Evolutionary conservation across 2,888 invertebrate genomes (phyloP).

Genomic region (Eupithecia exiguata): DNA sequence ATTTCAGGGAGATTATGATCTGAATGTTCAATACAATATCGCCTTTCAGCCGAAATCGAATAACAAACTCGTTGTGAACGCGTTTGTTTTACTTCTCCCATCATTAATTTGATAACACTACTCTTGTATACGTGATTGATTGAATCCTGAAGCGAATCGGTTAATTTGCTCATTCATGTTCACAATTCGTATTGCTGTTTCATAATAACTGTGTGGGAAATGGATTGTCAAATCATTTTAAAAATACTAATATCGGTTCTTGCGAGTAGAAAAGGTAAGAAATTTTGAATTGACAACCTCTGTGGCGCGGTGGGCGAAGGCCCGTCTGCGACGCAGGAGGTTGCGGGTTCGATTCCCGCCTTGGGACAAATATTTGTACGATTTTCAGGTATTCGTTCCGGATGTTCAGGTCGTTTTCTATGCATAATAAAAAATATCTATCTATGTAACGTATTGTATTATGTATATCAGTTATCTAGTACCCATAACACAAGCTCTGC

Average conservation of each 20-base stretch:
- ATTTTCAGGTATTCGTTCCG: too few species aligned
- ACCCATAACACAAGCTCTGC: too few species aligned
- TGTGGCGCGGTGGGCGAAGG: too few species aligned
- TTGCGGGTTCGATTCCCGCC: too few species aligned
- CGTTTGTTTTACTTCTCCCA: slow-evolving; percentile 33
- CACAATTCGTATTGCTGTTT: background rate
- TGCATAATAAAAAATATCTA: too few species aligned
- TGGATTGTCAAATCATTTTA: background rate
- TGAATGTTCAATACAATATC: background rate
- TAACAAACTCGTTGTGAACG: slow-evolving; percentile 20
- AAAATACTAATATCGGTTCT: too few species aligned
- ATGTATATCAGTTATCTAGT: too few species aligned
- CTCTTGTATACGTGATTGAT: slow-evolving; percentile 32
- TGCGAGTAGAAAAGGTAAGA: background rate
- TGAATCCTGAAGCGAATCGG: slow-evolving; percentile 18
- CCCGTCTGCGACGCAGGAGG: too few species aligned
- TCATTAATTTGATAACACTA: slow-evolving; percentile 38
- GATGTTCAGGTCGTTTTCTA: too few species aligned
- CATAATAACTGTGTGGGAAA: background rate
- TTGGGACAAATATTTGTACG: too few species aligned
- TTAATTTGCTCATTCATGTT: slow-evolving; percentile 17
- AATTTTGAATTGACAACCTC: too few species aligned
- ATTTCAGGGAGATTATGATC: background rate
- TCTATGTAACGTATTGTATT: too few species aligned
- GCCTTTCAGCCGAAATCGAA: background rate